phyloP scores from a whole-genome alignment of 2,888 invertebrate genomes.

The Ophraella communa region DNA sequence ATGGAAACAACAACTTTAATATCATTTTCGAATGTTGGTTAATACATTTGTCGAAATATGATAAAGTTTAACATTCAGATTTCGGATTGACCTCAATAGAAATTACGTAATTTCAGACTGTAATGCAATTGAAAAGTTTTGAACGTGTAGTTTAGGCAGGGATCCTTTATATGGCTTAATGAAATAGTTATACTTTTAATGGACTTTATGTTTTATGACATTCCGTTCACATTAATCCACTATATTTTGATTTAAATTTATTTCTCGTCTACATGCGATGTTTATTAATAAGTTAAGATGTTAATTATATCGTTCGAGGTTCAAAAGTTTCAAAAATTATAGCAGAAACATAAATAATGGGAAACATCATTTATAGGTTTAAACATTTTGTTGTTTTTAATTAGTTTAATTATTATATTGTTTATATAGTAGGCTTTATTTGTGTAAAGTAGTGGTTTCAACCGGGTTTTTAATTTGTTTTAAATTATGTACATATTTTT shows the following conservation, averaged over 20 bases:
- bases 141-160: conserved; percentile 1
- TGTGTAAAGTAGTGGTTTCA: no score
- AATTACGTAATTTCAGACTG: conserved; percentile 6
- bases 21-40: not conserved
- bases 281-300: not conserved
- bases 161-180: conserved; percentile 9
- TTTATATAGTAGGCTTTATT: no score
- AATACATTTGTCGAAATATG: not conserved
- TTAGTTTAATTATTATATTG: no score
- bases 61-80: conserved; percentile 3
- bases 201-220: conserved; percentile 13
- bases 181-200: conserved; percentile 25
- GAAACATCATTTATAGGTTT: no score
- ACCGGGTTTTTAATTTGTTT: no score
- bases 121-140: conserved; percentile 16
- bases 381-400: no score
- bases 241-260: not conserved
- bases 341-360: no score
- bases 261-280: not conserved
- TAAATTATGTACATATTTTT: no score
- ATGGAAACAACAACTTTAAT: not conserved
- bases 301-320: not conserved
- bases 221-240: not conserved
- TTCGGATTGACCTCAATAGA: conserved; percentile 11
- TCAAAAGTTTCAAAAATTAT: no score